phyloP scores from a whole-genome alignment of 2,888 invertebrate genomes.

The Bruchidius siliquastri region DNA sequence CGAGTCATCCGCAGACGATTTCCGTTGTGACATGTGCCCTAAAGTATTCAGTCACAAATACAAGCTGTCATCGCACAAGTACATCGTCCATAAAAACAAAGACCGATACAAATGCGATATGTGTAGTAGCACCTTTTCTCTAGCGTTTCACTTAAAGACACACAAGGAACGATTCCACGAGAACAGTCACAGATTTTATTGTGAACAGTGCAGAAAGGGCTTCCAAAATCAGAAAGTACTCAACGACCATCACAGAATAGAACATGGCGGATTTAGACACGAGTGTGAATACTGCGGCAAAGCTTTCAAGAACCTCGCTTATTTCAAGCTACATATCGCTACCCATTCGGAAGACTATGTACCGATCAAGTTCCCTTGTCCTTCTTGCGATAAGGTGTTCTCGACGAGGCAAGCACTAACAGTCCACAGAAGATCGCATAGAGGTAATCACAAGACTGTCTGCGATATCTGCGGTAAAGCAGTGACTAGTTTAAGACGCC shows the following conservation, averaged over 20 bases:
- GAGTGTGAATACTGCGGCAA: slow-evolving; percentile 18
- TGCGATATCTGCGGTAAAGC: slow-evolving; percentile 44
- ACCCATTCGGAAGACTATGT: slow-evolving; percentile 17
- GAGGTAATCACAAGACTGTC: slow-evolving; percentile 46
- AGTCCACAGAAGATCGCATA: slow-evolving; percentile 47
- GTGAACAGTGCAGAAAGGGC: slow-evolving; percentile 12
- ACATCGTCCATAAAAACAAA: background rate
- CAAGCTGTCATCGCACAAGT: background rate
- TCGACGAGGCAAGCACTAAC: background rate
- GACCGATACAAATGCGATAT: background rate
- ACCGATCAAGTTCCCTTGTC: slow-evolving; percentile 13
- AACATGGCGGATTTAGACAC: slow-evolving; percentile 7
- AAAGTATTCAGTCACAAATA: background rate
- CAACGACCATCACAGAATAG: slow-evolving; percentile 3
- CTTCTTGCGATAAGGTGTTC: background rate
- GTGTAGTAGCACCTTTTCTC: background rate
- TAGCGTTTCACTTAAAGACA: slow-evolving; percentile 5
- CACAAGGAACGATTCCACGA: slow-evolving; percentile 9
- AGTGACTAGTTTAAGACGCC: slow-evolving; percentile 31
- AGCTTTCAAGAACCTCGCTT: slow-evolving; percentile 17
- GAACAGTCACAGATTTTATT: slow-evolving; percentile 18
- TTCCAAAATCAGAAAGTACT: slow-evolving; percentile 10
- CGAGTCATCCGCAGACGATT: background rate
- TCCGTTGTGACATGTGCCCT: background rate
- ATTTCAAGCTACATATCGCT: slow-evolving; percentile 19